Percentiles rank a stretch among this genome's conserved stretches.
Evolutionary conservation across 2,113 vertebrate genomes (phyloP).

Genomic region (Siphamia tubifer): DNA sequence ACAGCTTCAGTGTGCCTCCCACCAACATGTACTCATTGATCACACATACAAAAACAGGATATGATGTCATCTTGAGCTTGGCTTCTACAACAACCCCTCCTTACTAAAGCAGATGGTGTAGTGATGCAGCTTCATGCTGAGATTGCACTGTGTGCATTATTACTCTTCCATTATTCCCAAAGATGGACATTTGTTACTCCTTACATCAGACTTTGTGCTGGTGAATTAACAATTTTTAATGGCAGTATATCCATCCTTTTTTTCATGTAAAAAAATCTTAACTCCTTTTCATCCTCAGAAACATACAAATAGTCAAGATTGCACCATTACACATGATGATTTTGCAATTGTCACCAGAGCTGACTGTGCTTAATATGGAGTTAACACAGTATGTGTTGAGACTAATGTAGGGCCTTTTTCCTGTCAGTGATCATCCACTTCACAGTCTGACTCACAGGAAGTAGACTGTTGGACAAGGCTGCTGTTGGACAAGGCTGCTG

Average conservation of each 20-base stretch:
- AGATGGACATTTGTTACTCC: neutral
- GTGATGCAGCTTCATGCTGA: slow-evolving; percentile 12
- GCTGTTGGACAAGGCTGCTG: no score
- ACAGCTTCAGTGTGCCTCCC: neutral
- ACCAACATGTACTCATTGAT: neutral
- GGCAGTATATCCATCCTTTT: no score
- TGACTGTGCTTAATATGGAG: slow-evolving; percentile 20
- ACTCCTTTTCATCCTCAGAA: no score
- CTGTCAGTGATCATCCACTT: neutral
- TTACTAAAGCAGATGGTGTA: slow-evolving; percentile 37
- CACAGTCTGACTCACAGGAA: no score
- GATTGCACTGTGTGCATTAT: slow-evolving; percentile 2
- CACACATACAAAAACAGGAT: slow-evolving; percentile 14
- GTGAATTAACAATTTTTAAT: no score
- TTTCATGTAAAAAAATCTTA: no score
- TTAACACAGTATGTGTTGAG: neutral
- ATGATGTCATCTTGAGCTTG: neutral
- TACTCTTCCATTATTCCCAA: neutral
- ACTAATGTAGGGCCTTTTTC: slow-evolving; percentile 12
- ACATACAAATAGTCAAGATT: no score
- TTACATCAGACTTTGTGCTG: neutral
- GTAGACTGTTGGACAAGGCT: no score
- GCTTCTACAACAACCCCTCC: neutral
- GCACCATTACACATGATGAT: neutral
- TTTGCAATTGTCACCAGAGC: slow-evolving; percentile 9